Evolutionary conservation across 2,888 invertebrate species (phyloP).

Genomic region (Balanococcus diminutus): DNA sequence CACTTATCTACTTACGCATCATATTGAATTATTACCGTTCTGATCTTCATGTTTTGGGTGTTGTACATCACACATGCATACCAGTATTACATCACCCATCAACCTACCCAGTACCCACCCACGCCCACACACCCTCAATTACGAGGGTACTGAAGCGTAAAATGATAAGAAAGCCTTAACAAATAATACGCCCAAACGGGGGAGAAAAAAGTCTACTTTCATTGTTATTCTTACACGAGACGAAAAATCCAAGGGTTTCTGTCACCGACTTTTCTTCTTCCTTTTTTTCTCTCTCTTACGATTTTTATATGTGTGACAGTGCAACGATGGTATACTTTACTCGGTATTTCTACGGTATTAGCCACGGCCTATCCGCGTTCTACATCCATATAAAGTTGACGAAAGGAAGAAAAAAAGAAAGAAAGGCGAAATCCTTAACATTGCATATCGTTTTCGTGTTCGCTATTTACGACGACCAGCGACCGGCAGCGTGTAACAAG

Average conservation of each 20-base stretch:
- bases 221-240: background rate
- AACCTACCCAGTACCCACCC: too few relatives aligned
- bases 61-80: too few relatives aligned
- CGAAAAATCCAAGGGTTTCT: background rate
- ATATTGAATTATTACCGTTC: too few relatives aligned
- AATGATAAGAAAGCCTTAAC: conserved; percentile 18
- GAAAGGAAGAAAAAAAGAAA: background rate
- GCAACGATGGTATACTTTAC: background rate
- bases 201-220: background rate
- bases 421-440: background rate
- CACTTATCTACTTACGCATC: too few relatives aligned
- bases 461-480: background rate
- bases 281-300: background rate
- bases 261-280: background rate
- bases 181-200: background rate
- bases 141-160: background rate
- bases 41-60: too few relatives aligned
- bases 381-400: background rate
- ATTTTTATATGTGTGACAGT: background rate
- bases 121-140: background rate
- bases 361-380: background rate
- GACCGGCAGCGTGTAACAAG: background rate
- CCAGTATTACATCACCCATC: too few relatives aligned
- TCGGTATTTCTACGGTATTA: background rate
- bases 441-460: background rate